Percentiles rank a stretch among this genome's conserved stretches.
Evolutionary conservation across 2,113 vertebrate species (phyloP).

Genomic region (Carassius gibelio): DNA sequence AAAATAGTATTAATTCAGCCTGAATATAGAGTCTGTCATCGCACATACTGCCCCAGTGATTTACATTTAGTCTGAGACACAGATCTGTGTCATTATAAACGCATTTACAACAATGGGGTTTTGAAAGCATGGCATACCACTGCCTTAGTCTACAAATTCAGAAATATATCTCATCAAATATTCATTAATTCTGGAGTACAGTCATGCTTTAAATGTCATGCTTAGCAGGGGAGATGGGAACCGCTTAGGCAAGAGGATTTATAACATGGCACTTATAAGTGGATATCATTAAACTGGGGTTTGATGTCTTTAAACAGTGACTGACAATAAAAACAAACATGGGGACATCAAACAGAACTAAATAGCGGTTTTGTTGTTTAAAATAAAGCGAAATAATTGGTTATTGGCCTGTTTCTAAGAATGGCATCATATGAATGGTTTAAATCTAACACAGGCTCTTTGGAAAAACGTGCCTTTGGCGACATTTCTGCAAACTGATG

Average conservation of each 20-base stretch:
- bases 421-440: not conserved
- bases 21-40: conserved; percentile 4
- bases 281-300: conserved; percentile 9
- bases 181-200: conserved; percentile 48
- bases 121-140: conserved; percentile 34
- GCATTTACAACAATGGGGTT: conserved; percentile 9
- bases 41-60: not conserved
- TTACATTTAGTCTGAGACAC: conserved; percentile 11
- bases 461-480: not conserved
- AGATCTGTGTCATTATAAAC: conserved; percentile 22
- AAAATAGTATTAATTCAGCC: not conserved
- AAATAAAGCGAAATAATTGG: not conserved
- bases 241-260: conserved; percentile 33
- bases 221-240: conserved; percentile 22
- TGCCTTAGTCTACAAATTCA: conserved; percentile 51
- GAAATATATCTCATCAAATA: conserved; percentile 57
- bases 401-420: not conserved
- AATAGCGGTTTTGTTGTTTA: not conserved
- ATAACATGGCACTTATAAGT: conserved; percentile 16
- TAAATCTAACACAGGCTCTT: not conserved
- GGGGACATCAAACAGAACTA: not conserved
- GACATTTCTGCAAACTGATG: not conserved
- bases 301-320: conserved; percentile 7
- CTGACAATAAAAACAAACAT: not conserved
- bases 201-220: conserved; percentile 59